A percentile compares a stretch with the other conserved stretches of the same genome.
Conservation (phyloP, 2,888 invertebrate species). For the Drosophila seclusa region DNA sequence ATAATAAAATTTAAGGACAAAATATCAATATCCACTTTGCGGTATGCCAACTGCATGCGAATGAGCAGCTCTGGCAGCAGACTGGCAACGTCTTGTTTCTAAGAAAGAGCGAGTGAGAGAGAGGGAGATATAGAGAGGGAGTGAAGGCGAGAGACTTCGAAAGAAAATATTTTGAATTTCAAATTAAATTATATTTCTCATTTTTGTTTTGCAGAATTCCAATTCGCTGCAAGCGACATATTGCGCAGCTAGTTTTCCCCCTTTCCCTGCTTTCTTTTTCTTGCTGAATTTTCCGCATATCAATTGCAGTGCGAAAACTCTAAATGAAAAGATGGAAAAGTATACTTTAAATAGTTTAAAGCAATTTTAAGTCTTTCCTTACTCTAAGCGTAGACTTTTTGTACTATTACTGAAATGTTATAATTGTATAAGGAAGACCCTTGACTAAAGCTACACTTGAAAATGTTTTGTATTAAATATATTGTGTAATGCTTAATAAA, state of each 20-base stretch:
- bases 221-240: constrained; percentile 51
- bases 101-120: not conserved
- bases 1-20: constrained; percentile 85
- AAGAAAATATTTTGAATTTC: constrained; percentile 53
- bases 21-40: constrained; percentile 86
- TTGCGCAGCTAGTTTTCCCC: constrained; percentile 51
- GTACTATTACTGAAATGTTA: not conserved
- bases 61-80: constrained; percentile 60
- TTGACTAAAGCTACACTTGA: not conserved
- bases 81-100: constrained; percentile 23
- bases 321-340: not conserved
- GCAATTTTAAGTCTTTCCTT: not conserved
- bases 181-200: constrained; percentile 75
- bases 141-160: not conserved
- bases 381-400: not conserved
- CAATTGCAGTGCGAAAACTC: constrained; percentile 30
- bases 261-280: not conserved
- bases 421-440: not conserved
- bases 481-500: not conserved
- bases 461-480: not conserved
- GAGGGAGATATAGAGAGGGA: not conserved
- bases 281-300: constrained; percentile 33
- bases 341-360: not conserved
- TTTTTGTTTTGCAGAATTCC: constrained; percentile 64
- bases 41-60: constrained; percentile 83